These are phyloP conservation scores for Oopsacas minuta DNA, from an alignment of 37 sponge, comb jelly and placozoan genomes.

Conservation along the genomic window DNA sequence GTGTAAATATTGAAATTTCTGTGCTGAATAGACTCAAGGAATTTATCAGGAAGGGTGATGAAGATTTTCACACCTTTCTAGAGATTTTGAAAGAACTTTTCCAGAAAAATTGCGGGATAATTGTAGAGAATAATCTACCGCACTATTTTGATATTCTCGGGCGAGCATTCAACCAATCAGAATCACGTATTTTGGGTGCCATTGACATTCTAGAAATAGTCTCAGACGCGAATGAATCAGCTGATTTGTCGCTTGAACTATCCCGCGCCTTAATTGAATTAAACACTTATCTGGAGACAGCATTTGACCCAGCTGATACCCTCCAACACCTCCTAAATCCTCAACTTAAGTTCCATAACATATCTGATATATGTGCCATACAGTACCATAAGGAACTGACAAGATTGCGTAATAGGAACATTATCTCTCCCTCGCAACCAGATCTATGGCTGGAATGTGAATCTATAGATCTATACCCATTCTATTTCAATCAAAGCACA, in stretches of 20 bases:
- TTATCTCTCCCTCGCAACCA: not conserved
- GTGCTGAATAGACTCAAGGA: not conserved
- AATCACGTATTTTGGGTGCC: not conserved
- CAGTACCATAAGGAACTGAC: slow-evolving; percentile 12
- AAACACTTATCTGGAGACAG: not conserved
- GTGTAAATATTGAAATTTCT: not conserved
- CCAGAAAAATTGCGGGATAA: not conserved
- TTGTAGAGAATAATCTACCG: not conserved
- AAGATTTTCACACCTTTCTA: not conserved
- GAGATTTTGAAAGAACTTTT: not conserved
- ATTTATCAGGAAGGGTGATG: not conserved
- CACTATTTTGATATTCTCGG: not conserved
- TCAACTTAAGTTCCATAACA: not conserved
- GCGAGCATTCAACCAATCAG: not conserved
- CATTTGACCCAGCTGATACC: not conserved
- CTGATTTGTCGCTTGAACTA: not conserved
- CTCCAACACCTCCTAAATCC: not conserved
- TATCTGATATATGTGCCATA: not conserved
- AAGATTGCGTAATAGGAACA: not conserved
- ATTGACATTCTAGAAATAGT: not conserved
- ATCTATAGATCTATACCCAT: not conserved
- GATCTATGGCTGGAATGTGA: not conserved
- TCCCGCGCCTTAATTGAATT: not conserved
- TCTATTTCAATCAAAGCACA: not conserved
- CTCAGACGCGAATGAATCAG: not conserved